Evolutionary conservation across 2,888 invertebrate species (phyloP).

Genomic region (Meganola albula): DNA sequence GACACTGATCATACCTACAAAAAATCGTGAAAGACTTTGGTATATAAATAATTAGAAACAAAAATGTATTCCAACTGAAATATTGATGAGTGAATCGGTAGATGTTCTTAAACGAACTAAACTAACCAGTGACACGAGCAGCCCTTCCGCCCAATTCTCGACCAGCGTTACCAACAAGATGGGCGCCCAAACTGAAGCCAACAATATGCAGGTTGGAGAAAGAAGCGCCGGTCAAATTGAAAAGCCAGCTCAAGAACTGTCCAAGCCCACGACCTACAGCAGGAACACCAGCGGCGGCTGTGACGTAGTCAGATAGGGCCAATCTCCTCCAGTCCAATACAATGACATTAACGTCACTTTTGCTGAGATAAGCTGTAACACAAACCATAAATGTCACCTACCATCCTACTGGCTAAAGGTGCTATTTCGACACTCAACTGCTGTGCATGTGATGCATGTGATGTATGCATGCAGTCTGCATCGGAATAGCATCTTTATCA

Average conservation of each 20-base stretch:
- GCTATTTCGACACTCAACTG: no score
- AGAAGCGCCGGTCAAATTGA: constrained; percentile 37
- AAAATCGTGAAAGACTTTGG: no score
- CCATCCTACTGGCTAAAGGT: no score
- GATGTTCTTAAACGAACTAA: no score
- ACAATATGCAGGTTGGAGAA: constrained; percentile 53
- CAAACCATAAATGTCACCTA: background rate
- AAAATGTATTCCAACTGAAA: no score
- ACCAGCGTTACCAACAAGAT: constrained; percentile 61
- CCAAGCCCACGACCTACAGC: constrained; percentile 55
- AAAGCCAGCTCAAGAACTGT: constrained; percentile 50
- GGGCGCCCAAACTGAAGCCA: constrained; percentile 71
- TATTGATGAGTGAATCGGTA: no score
- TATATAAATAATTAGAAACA: no score
- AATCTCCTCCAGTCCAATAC: constrained; percentile 52
- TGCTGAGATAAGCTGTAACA: constrained; percentile 10
- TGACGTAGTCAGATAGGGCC: constrained; percentile 39
- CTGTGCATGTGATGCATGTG: no score
- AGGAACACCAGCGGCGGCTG: constrained; percentile 51
- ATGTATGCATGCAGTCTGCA: no score
- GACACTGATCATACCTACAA: no score
- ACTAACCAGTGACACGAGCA: constrained; percentile 53
- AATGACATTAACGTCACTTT: constrained; percentile 19
- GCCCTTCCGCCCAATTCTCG: constrained; percentile 43
- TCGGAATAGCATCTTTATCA: no score